Conservation (phyloP, 2,113 vertebrate species). For the Apaloderma vittatum region DNA sequence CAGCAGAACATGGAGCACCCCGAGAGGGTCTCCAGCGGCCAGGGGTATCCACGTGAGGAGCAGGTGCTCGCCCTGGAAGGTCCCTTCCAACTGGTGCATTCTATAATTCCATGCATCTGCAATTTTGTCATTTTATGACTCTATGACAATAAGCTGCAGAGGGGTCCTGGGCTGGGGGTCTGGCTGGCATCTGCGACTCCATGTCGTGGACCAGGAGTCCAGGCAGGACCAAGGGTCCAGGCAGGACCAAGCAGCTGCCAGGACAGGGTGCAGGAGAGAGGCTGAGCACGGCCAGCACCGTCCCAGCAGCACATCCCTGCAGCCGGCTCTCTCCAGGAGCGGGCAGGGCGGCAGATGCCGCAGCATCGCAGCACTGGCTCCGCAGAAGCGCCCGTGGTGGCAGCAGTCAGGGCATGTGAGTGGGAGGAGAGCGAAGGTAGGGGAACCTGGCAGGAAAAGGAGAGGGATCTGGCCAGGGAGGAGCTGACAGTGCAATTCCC, state of each 20-base stretch:
- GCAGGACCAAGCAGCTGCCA: background rate
- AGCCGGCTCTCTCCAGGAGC: background rate
- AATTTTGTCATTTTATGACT: too few species aligned
- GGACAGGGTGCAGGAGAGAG: background rate
- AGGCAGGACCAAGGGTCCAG: too few species aligned
- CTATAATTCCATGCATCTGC: too few species aligned
- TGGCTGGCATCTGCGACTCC: accelerated
- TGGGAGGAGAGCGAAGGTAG: background rate
- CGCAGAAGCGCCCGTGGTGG: background rate
- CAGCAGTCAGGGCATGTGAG: accelerated
- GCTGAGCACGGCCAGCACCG: accelerated
- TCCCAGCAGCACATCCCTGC: accelerated
- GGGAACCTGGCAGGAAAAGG: background rate
- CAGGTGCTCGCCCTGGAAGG: background rate
- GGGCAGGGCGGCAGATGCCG: too few species aligned
- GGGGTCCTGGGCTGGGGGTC: accelerated
- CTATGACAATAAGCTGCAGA: background rate
- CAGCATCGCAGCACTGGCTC: accelerated
- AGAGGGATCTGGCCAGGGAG: background rate
- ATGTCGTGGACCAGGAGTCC: too few species aligned
- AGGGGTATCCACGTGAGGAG: accelerated
- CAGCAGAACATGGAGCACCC: background rate
- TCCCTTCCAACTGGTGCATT: too few species aligned
- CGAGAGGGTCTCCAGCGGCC: background rate
- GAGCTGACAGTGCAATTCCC: background rate